These are phyloP conservation scores for Oryzias dopingdopingensis DNA, from an alignment of 2,797 vertebrate species.

Conservation along the genomic window DNA sequence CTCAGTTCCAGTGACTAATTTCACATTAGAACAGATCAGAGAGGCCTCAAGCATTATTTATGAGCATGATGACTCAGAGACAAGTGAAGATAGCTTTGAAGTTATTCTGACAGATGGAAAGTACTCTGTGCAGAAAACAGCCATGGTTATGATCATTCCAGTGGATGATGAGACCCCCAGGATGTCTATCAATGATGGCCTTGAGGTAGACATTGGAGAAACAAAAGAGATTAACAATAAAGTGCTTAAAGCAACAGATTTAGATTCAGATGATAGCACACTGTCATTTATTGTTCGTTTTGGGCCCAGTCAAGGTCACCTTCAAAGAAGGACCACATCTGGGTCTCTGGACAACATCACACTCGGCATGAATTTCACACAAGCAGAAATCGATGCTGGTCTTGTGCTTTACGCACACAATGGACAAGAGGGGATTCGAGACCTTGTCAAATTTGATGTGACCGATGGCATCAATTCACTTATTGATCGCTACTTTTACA, in stretches of 20 bases:
- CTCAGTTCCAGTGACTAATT: constrained; percentile 83
- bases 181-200: constrained; percentile 89
- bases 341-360: constrained; percentile 85
- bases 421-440: constrained; percentile 87
- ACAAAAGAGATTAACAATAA: constrained; percentile 83
- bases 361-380: constrained; percentile 92
- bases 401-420: constrained; percentile 84
- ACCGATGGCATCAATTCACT: constrained; percentile 91
- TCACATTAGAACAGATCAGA: constrained; percentile 87
- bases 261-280: constrained; percentile 89
- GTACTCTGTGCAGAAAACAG: constrained; percentile 78
- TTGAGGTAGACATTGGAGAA: constrained; percentile 88
- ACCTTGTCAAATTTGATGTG: constrained; percentile 93
- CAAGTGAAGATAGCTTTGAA: constrained; percentile 88
- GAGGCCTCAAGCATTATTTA: constrained; percentile 93
- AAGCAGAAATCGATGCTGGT: constrained; percentile 85
- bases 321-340: constrained; percentile 77
- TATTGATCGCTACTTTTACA: constrained; percentile 94
- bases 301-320: constrained; percentile 84
- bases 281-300: constrained; percentile 84
- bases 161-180: constrained; percentile 94
- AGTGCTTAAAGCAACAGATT: constrained; percentile 89
- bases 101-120: constrained; percentile 88
- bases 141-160: constrained; percentile 83
- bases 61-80: constrained; percentile 94